Evolutionary conservation across 1,140 invertebrate species (phyloP).

Genomic region (Nasonia longicornis): DNA sequence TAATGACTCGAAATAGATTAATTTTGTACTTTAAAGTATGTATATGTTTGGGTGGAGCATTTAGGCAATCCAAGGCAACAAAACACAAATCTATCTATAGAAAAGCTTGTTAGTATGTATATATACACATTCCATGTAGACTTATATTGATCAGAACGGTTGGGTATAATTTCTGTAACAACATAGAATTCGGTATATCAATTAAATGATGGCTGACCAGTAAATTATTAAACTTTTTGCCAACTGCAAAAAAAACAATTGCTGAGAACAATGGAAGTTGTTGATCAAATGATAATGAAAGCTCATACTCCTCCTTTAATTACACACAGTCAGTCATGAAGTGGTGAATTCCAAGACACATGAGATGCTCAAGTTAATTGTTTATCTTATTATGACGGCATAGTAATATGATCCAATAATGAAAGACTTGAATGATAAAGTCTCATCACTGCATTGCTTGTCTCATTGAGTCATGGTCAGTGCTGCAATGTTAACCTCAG

Average conservation of each 20-base stretch:
- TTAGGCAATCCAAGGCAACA: too few relatives aligned
- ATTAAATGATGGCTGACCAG: too few relatives aligned
- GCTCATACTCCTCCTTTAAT: neutral
- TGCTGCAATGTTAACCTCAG: slow-evolving; percentile 9
- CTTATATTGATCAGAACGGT: neutral
- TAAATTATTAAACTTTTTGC: too few relatives aligned
- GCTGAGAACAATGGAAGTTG: neutral
- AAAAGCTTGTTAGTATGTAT: neutral
- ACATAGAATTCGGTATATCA: too few relatives aligned
- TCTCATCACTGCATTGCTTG: neutral
- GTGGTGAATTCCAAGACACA: neutral
- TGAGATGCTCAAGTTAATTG: neutral
- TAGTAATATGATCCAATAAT: slow-evolving; percentile 30
- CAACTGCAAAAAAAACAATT: neutral
- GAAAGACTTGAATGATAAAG: neutral
- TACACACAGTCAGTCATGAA: neutral
- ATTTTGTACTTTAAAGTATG: too few relatives aligned
- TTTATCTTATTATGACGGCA: neutral
- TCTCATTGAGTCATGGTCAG: neutral
- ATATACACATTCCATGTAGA: neutral
- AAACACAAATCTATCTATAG: neutral
- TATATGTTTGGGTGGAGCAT: too few relatives aligned
- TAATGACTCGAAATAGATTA: too few relatives aligned
- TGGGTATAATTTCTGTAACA: too few relatives aligned
- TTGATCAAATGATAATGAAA: neutral